Conservation (phyloP, 2,113 vertebrate genomes). For the Neotoma lepida region DNA sequence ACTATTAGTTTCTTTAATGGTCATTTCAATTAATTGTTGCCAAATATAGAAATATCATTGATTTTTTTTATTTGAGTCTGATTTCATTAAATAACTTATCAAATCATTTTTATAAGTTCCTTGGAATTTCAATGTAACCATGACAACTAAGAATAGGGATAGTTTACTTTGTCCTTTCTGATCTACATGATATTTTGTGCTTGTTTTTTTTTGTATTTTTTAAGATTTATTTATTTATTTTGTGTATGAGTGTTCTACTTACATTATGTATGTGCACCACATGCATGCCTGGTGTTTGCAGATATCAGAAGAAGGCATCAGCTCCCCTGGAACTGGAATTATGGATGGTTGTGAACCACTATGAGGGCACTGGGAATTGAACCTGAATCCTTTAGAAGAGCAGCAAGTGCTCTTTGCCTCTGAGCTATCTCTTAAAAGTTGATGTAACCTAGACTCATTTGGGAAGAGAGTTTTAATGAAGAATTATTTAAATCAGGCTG, state of each 20-base stretch:
- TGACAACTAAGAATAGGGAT: background rate
- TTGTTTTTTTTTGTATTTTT: background rate
- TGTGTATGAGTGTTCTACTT: background rate
- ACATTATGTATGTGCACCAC: background rate
- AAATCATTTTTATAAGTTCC: background rate
- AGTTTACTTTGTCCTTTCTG: background rate
- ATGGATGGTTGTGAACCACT: background rate
- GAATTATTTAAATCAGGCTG: background rate
- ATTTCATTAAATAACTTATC: slow-evolving; percentile 4
- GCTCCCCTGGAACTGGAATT: background rate
- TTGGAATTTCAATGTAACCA: background rate
- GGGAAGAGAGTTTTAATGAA: background rate
- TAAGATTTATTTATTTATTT: background rate
- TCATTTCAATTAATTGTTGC: background rate
- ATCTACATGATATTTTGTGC: background rate
- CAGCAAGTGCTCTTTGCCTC: background rate
- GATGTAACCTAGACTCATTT: background rate
- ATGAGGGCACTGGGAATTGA: background rate
- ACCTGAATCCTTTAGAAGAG: background rate
- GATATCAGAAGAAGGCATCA: background rate
- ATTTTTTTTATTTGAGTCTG: slow-evolving; percentile 33
- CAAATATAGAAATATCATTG: background rate
- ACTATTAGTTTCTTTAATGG: background rate
- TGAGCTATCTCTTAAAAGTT: background rate
- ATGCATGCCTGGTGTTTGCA: background rate